Evolutionary conservation across 2,888 invertebrate species (phyloP).

Genomic region (Apamea monoglypha): DNA sequence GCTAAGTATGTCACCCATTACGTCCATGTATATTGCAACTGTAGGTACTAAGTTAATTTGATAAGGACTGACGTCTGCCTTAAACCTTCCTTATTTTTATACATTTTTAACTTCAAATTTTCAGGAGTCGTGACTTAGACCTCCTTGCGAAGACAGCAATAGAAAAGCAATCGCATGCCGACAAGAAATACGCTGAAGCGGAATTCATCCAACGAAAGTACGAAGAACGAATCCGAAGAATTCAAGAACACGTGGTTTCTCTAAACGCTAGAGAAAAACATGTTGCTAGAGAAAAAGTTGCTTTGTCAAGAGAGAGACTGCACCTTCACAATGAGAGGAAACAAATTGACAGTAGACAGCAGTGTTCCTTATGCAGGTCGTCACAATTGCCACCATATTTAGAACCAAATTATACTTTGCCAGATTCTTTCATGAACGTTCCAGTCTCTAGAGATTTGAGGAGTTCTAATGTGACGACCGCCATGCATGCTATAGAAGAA

Average conservation of each 20-base stretch:
- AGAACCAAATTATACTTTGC: slow-evolving; percentile 73
- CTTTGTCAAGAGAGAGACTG: slow-evolving; percentile 90
- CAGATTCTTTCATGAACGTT: slow-evolving; percentile 75
- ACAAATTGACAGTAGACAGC: slow-evolving; percentile 83
- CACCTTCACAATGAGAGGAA: slow-evolving; percentile 89
- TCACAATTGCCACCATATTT: slow-evolving; percentile 75
- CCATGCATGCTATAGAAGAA: slow-evolving; percentile 81
- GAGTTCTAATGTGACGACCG: slow-evolving; percentile 73
- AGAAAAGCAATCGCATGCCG: slow-evolving; percentile 91
- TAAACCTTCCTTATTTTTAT: neutral
- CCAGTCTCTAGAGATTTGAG: slow-evolving; percentile 81
- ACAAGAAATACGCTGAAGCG: slow-evolving; percentile 89
- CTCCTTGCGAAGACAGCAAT: slow-evolving; percentile 89
- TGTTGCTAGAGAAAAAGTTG: slow-evolving; percentile 91
- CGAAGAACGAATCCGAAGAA: slow-evolving; percentile 89
- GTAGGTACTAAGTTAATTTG: neutral
- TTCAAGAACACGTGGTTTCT: slow-evolving; percentile 90
- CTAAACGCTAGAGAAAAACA: slow-evolving; percentile 90
- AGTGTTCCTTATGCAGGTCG: slow-evolving; percentile 85
- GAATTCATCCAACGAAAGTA: slow-evolving; percentile 89
- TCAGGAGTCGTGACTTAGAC: slow-evolving; percentile 87
- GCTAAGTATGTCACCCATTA: slow-evolving; percentile 78
- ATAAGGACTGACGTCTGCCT: neutral
- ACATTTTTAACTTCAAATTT: slow-evolving; percentile 46
- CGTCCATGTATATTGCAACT: neutral